A percentile compares a stretch with the other conserved stretches of the same genome.
phyloP scores from a whole-genome alignment of 2,113 vertebrate species.

The Rostratula benghalensis region DNA sequence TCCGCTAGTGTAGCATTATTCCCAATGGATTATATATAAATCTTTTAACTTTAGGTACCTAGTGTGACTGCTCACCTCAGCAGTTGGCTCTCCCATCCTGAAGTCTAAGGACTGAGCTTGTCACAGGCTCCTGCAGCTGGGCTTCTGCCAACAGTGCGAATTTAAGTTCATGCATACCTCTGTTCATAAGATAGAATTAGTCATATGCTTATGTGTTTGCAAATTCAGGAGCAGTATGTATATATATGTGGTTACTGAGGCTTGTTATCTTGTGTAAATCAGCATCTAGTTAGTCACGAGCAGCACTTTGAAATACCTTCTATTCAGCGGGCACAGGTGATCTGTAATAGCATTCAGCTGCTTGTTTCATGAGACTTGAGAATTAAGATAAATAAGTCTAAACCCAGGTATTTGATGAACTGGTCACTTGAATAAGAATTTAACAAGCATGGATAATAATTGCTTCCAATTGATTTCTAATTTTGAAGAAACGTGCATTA shows the following conservation, averaged over 20 bases:
- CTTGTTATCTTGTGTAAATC: slow-evolving; percentile 12
- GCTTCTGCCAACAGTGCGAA: not conserved
- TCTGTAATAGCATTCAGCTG: not conserved
- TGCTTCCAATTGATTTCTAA: not conserved
- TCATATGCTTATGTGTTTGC: not conserved
- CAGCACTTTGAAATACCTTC: not conserved
- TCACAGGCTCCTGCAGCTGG: not conserved
- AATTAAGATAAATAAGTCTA: not conserved
- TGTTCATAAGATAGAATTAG: not conserved
- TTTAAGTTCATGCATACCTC: not conserved
- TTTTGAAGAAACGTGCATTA: not conserved
- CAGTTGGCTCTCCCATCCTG: not conserved
- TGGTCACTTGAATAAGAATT: not conserved
- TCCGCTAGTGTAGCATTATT: not conserved
- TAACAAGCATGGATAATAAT: not conserved
- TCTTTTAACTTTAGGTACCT: not conserved
- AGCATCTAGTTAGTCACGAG: not conserved
- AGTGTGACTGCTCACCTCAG: not conserved
- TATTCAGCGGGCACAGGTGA: not conserved
- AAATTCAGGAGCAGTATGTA: not conserved
- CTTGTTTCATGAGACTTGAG: not conserved
- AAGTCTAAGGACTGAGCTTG: not conserved
- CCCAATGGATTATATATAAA: not conserved
- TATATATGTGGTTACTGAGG: not conserved
- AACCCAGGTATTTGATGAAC: not conserved